A percentile compares a stretch with the other conserved stretches of the same genome.
phyloP scores from a whole-genome alignment of 1,140 invertebrate species.

The Arion vulgaris region DNA sequence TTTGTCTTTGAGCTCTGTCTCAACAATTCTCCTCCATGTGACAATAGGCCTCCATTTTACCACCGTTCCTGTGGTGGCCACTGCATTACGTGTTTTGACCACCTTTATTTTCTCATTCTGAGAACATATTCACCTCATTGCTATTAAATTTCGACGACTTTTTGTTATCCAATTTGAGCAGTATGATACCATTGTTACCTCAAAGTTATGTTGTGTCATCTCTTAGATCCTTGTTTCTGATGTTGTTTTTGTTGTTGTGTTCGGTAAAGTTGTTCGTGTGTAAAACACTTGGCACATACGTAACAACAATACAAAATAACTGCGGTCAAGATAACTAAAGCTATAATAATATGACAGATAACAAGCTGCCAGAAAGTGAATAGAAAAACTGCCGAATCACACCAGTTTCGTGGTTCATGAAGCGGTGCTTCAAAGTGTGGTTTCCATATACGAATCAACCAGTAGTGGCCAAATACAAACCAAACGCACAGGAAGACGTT shows the following conservation, averaged over 20 bases:
- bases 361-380: slow-evolving; percentile 78
- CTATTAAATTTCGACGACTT: too few species aligned
- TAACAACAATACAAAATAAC: slow-evolving; percentile 53
- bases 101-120: too few species aligned
- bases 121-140: too few species aligned
- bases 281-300: slow-evolving; percentile 50
- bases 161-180: slow-evolving; percentile 9
- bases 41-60: too few species aligned
- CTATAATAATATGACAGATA: slow-evolving; percentile 52
- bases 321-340: slow-evolving; percentile 34
- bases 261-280: slow-evolving; percentile 3
- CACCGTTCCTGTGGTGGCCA: too few species aligned
- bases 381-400: slow-evolving; percentile 63
- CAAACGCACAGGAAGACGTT: slow-evolving; percentile 76
- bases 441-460: slow-evolving; percentile 56
- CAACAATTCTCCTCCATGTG: too few species aligned
- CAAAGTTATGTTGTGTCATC: not conserved
- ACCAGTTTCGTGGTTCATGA: slow-evolving; percentile 74
- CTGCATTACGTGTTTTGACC: too few species aligned
- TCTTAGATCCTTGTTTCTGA: not conserved
- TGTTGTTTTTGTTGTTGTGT: not conserved
- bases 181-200: not conserved
- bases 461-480: slow-evolving; percentile 80
- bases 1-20: too few species aligned
- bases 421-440: slow-evolving; percentile 74